Conservation (phyloP, 2,113 vertebrate species). For the Shinisaurus crocodilurus region DNA sequence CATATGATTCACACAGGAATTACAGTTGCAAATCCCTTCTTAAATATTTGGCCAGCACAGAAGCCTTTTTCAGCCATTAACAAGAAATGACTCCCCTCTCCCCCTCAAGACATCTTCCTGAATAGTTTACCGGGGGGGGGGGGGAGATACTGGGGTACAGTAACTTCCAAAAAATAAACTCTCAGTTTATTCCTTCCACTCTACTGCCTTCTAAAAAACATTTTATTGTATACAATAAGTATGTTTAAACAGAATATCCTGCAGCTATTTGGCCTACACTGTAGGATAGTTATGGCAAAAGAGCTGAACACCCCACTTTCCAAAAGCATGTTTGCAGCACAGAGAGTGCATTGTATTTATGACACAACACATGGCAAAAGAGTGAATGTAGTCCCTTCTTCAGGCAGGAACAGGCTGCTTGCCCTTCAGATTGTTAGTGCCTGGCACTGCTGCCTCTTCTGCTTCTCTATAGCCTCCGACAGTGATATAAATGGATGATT, state of each 20-base stretch:
- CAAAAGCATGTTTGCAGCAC: not conserved
- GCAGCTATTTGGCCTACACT: not conserved
- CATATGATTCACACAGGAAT: not conserved
- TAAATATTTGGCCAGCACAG: not conserved
- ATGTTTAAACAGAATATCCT: not conserved
- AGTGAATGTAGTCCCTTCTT: conserved; percentile 4
- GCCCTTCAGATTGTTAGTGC: conserved; percentile 33
- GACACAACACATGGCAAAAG: not conserved
- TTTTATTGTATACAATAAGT: not conserved
- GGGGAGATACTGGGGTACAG: not conserved
- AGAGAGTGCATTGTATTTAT: not conserved
- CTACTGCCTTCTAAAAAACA: not conserved
- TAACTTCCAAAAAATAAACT: not conserved
- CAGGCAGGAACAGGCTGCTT: conserved; percentile 2
- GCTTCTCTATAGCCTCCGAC: not conserved
- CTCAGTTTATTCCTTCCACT: not conserved
- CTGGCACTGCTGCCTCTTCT: conserved; percentile 41
- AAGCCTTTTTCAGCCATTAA: not conserved
- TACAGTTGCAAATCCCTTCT: conserved; percentile 13
- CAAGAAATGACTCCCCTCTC: not conserved
- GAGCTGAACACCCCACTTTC: not conserved
- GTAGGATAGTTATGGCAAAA: not conserved
- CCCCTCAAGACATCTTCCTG: not conserved
- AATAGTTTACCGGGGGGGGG: not conserved
- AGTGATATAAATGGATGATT: conserved; percentile 11